Evolutionary conservation across 2,888 invertebrate genomes (phyloP).

Genomic region (Acanthosepion pharaonis): DNA sequence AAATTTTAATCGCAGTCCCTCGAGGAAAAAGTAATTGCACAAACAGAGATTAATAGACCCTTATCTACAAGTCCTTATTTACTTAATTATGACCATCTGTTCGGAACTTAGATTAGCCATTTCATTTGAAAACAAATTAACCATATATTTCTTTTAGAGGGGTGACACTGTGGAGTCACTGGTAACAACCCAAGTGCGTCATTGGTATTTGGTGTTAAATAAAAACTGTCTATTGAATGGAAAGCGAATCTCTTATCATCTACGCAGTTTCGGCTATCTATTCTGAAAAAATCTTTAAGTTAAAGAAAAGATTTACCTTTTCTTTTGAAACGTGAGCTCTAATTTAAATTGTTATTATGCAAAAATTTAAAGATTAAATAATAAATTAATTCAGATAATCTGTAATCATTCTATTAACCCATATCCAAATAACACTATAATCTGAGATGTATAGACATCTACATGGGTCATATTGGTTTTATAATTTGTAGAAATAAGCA

Average conservation of each 20-base stretch:
- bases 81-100: not conserved
- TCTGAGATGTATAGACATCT: no score
- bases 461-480: no score
- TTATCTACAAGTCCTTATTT: not conserved
- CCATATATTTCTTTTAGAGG: not conserved
- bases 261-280: not conserved
- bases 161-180: not conserved
- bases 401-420: no score
- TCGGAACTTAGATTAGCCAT: not conserved
- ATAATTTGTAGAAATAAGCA: no score
- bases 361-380: no score
- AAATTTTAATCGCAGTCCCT: not conserved
- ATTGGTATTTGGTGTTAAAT: not conserved
- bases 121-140: not conserved
- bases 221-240: not conserved
- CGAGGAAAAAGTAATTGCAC: not conserved
- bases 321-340: no score
- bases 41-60: not conserved
- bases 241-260: not conserved
- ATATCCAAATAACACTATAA: no score
- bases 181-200: not conserved
- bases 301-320: no score
- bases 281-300: no score
- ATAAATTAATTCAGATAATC: no score
- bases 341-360: no score